Evolutionary conservation across 2,797 vertebrate genomes (phyloP), one percentile per base, ranked within the genome.

Genomic region (Lutjanus argentimaculatus): DNA sequence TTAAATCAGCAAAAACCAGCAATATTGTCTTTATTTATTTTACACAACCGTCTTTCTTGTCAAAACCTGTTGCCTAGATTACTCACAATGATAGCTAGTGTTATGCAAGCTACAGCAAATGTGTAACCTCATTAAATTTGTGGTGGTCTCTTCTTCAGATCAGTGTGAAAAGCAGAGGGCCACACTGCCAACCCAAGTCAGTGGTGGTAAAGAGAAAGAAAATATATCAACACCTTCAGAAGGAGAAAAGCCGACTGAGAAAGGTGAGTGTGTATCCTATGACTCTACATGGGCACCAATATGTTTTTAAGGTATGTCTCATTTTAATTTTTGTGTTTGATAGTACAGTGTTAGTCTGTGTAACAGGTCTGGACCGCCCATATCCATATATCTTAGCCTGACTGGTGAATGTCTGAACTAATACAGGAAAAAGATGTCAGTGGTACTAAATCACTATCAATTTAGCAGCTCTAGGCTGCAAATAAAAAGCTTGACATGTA

Each of bases 61-160:
- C 10, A 25, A 52, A 43, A 67, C 21, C 2, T 30, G 15, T 11
- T 4, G 0, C 13, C 42, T 40, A 58, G 6, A 66, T 42, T 45
- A 16, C 48, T 6, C 13, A 21, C 22, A 21, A 21, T 30, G 1
- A n/a, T 36, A 36, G 30, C 30, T 25, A 3, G 25, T 25, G 16
- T 55, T 21, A 67, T 62, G n/a, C 22, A 56, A 8, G 42, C 9
- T 10, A 19, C 6, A 13, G 58, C 10, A 6, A 22, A 17, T 75
- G 21, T 40, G 7, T 13, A 19, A 5, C 21, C 17, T 1, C 30
- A 6, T 61, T 55, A 17, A 58, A 52, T 62, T 9, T 62, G 25
- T 40, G 2, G 3, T 53, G 11, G 7, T 82, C 40, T 81, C 12
- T 52, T 69, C 75, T 84, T 66, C 79, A 92, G 91, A 85, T 62